Evolutionary conservation across 2,888 invertebrate species (phyloP).

Genomic region (Tromatobia lineatoria): DNA sequence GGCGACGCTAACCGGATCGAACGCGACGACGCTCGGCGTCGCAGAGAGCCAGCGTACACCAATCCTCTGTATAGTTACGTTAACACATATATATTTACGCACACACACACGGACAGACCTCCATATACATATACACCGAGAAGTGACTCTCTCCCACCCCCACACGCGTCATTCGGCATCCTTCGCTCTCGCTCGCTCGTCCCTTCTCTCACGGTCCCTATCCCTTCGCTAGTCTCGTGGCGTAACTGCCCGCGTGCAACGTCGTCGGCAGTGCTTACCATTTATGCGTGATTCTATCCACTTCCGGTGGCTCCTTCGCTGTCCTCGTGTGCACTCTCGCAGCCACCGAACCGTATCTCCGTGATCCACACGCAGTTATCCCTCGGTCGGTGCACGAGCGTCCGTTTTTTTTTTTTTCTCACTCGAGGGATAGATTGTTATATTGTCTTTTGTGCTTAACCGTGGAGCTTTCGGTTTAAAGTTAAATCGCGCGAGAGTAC

Average conservation of each 20-base stretch:
- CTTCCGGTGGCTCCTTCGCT: constrained; percentile 58
- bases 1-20: constrained; percentile 64
- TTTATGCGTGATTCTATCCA: constrained; percentile 70
- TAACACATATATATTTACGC: not conserved
- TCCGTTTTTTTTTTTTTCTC: constrained; percentile 27
- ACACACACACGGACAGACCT: not conserved
- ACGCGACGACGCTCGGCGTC: constrained; percentile 61
- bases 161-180: constrained; percentile 39
- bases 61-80: constrained; percentile 1
- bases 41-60: constrained; percentile 26
- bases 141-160: constrained; percentile 55
- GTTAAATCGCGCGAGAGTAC: constrained; percentile 69
- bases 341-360: constrained; percentile 2
- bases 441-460: not conserved
- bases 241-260: constrained; percentile 68
- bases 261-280: constrained; percentile 67
- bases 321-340: constrained; percentile 46
- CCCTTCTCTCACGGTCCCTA: constrained; percentile 58
- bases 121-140: not conserved
- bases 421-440: constrained; percentile 18
- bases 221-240: constrained; percentile 69
- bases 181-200: constrained; percentile 49
- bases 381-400: constrained; percentile 23
- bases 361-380: constrained; percentile 3
- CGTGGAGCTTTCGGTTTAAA: constrained; percentile 56